These are phyloP conservation scores for Ariopsis seemanni DNA, from an alignment of 2,113 vertebrate species.

Conservation along the genomic window DNA sequence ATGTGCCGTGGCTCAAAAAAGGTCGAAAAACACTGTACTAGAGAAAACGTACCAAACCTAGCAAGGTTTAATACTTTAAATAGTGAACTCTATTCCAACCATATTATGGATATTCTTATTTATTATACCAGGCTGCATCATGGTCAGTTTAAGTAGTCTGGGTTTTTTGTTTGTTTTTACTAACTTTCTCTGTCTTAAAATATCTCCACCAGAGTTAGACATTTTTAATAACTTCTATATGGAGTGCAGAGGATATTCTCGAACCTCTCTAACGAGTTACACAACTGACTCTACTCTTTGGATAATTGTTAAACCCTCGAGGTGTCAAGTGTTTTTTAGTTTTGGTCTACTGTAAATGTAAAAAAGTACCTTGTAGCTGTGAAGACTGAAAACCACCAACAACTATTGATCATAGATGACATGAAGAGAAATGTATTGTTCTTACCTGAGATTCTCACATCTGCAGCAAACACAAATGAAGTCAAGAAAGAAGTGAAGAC, in stretches of 20 bases:
- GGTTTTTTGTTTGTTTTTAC: background rate
- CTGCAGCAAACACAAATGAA: background rate
- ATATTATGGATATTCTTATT: background rate
- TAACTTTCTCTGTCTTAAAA: background rate
- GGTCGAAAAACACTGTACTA: too few species aligned
- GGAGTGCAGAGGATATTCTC: background rate
- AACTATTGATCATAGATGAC: background rate
- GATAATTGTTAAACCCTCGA: background rate
- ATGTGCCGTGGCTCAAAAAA: too few species aligned
- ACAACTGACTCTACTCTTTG: background rate
- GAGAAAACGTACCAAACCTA: background rate
- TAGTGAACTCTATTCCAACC: background rate
- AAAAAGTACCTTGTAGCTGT: background rate
- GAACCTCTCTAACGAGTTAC: background rate
- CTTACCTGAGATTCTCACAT: constrained; percentile 24
- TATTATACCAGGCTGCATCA: background rate
- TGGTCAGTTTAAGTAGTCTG: background rate
- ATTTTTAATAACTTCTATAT: background rate
- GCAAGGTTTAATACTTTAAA: background rate
- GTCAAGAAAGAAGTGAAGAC: background rate
- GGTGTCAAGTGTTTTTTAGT: background rate
- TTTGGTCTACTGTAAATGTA: background rate
- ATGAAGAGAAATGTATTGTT: background rate
- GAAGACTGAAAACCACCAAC: background rate
- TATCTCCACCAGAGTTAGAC: background rate